A percentile compares a stretch with the other conserved stretches of the same genome.
phyloP scores from a whole-genome alignment of 23 tunicate species.

The Oikopleura albicans region DNA sequence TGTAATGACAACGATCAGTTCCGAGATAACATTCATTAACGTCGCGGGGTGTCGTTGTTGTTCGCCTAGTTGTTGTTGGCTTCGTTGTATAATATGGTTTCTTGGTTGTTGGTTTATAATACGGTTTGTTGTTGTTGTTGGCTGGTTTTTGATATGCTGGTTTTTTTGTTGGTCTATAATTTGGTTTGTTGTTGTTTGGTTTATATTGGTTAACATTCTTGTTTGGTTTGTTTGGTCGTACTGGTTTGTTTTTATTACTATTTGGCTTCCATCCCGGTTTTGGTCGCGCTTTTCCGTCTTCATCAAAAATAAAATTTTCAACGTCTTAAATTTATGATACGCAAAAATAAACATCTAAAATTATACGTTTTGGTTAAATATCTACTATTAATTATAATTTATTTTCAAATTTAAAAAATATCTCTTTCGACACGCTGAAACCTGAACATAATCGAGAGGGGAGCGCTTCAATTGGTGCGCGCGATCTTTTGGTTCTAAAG shows the following conservation, averaged over 20 bases:
- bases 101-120: neutral
- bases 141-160: neutral
- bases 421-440: no score
- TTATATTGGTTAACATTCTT: neutral
- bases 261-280: neutral
- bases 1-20: neutral
- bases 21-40: neutral
- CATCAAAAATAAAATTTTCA: no score
- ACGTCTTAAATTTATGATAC: no score
- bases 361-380: no score
- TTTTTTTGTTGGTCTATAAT: neutral
- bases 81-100: neutral
- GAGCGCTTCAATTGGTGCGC: no score
- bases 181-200: neutral
- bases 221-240: neutral
- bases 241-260: neutral
- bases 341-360: no score
- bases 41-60: neutral
- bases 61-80: no score
- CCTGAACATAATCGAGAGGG: no score
- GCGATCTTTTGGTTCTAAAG: no score
- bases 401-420: no score
- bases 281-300: neutral
- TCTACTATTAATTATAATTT: no score
- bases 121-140: neutral